phyloP scores from a whole-genome alignment of 2,797 vertebrate species.

The Arremon aurantiirostris region DNA sequence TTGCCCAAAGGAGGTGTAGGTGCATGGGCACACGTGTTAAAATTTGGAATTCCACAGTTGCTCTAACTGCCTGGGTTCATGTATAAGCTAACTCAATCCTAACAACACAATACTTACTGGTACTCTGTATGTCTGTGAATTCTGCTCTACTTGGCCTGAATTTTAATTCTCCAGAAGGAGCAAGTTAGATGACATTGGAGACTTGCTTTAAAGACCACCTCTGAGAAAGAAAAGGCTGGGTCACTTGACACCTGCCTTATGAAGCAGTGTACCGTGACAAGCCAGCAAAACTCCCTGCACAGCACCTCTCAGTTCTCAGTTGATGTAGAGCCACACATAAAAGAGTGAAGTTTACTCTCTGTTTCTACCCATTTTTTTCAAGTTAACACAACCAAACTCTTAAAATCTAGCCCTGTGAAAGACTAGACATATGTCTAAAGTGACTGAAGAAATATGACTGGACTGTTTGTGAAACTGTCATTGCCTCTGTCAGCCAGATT shows the following conservation, averaged over 20 bases:
- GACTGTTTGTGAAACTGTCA: neutral
- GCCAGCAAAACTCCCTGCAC: neutral
- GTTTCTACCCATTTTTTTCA: neutral
- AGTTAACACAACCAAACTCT: neutral
- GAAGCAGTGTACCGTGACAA: neutral
- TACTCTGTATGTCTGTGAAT: rapidly evolving
- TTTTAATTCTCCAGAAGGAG: neutral
- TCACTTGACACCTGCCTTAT: neutral
- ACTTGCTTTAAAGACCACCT: neutral
- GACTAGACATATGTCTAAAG: neutral
- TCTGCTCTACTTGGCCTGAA: neutral
- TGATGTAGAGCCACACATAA: neutral
- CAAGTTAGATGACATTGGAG: neutral
- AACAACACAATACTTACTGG: neutral
- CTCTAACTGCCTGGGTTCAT: neutral
- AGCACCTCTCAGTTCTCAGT: neutral
- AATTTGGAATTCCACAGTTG: neutral
- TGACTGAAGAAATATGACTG: neutral
- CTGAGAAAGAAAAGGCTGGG: neutral
- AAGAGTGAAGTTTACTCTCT: neutral
- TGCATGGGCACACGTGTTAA: neutral
- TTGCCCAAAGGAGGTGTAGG: neutral
- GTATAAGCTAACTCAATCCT: neutral
- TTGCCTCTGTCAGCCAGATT: neutral
- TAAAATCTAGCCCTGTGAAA: neutral